Conservation (phyloP, 2,113 vertebrate species). For the Pseudonaja textilis region DNA sequence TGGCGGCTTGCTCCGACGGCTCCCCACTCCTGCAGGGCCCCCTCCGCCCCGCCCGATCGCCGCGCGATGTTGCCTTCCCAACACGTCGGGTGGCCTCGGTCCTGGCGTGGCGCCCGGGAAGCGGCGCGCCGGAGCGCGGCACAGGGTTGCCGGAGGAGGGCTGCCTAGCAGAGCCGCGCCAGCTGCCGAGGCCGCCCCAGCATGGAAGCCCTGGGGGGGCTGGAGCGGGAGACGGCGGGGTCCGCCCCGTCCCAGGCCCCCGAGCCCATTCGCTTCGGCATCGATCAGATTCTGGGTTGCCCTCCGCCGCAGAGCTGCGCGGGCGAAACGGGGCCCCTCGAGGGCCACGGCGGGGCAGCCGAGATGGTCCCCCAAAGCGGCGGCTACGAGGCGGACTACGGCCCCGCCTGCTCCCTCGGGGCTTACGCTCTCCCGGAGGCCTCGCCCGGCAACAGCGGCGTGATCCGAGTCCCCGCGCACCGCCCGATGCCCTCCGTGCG, state of each 20-base stretch:
- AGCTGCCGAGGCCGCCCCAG: background rate
- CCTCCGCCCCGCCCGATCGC: background rate
- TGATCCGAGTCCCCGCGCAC: slow-evolving; percentile 84
- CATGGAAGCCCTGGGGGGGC: slow-evolving; percentile 83
- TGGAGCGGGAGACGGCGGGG: slow-evolving; percentile 79
- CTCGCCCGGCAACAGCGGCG: slow-evolving; percentile 62
- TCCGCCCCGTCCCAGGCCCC: slow-evolving; percentile 80
- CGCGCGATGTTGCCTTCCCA: background rate
- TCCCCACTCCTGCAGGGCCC: too few relatives aligned
- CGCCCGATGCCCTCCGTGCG: slow-evolving; percentile 79
- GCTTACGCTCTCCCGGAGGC: slow-evolving; percentile 75
- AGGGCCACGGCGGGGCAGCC: slow-evolving; percentile 60
- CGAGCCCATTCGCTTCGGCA: slow-evolving; percentile 89
- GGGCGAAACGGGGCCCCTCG: background rate
- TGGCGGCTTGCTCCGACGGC: too few relatives aligned
- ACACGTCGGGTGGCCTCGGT: background rate
- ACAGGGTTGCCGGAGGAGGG: background rate
- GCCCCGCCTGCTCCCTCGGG: slow-evolving; percentile 82
- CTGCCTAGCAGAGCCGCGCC: background rate
- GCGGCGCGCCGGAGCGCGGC: background rate
- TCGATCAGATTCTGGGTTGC: slow-evolving; percentile 90
- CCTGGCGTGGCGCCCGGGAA: background rate
- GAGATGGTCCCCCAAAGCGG: slow-evolving; percentile 80
- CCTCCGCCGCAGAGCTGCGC: slow-evolving; percentile 62
- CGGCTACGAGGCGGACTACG: slow-evolving; percentile 80